These are phyloP conservation scores for Polyergus mexicanus DNA, from an alignment of 1,140 invertebrate genomes.

Conservation along the genomic window DNA sequence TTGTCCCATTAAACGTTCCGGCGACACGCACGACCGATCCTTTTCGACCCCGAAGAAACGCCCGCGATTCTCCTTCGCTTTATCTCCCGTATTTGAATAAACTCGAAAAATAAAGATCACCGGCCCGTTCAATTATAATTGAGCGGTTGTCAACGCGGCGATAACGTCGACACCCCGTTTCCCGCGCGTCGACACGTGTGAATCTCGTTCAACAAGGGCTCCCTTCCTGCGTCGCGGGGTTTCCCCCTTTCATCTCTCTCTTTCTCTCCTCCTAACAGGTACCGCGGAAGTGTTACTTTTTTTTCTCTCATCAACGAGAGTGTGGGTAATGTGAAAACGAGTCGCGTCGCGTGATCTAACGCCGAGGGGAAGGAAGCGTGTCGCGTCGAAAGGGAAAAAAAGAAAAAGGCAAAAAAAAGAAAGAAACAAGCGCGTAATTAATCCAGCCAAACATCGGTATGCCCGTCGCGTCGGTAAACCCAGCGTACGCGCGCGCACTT, in stretches of 20 bases:
- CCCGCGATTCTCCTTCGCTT: conserved; percentile 54
- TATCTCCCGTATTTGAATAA: conserved; percentile 79
- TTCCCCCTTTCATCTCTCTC: not conserved
- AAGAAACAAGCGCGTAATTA: conserved; percentile 63
- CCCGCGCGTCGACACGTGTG: conserved; percentile 69
- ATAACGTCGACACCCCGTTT: conserved; percentile 71
- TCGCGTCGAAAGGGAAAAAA: conserved; percentile 39
- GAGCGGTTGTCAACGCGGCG: conserved; percentile 77
- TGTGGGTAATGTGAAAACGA: conserved; percentile 30
- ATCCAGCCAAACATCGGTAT: conserved; percentile 61
- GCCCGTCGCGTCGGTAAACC: conserved; percentile 39
- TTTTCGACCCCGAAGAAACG: conserved; percentile 19
- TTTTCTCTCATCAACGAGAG: not conserved
- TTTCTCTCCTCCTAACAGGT: not conserved
- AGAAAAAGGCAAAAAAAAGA: conserved; percentile 37
- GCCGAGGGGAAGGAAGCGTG: conserved; percentile 40
- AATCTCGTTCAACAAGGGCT: conserved; percentile 70
- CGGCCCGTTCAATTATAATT: conserved; percentile 79
- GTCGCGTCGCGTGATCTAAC: conserved; percentile 35
- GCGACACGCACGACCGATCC: conserved; percentile 66
- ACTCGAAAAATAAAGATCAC: conserved; percentile 69
- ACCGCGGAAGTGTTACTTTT: conserved; percentile 52
- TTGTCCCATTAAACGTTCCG: conserved; percentile 81
- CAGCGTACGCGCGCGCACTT: conserved; percentile 51
- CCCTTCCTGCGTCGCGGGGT: conserved; percentile 2